Base-by-base conservation (phyloP, 2,113 vertebrate genomes). In the Callipepla squamata region DNA sequence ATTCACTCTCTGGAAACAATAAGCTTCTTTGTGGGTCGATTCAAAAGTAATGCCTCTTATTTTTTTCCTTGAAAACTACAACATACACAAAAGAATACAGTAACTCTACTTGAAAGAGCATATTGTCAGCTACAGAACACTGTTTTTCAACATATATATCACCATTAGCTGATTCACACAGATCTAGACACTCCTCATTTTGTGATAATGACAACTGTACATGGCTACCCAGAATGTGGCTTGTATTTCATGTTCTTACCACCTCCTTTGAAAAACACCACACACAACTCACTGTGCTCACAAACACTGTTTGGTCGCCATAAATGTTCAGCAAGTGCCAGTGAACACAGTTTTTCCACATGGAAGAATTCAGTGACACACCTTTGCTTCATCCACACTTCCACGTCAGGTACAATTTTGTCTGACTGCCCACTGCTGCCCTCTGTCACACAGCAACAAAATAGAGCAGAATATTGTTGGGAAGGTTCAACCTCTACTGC, bases 1-100 rank as follows among this genome's bases (percentile, higher is more conserved):
- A 42, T 48, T 92, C 58, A 73, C 48, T 75, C 72, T 81, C 84
- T 82, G 89, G 92, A 89, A 76, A 87, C 67, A 53, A 53, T 25
- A 28, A 53, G 16, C 25, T 53, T 53, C 14, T 28, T 28, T 53
- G 26, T 28, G 51, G 25, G 51, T 53, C 14, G 14, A 16, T 15
- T 53, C 26, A 28, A 53, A 53, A 28, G 26, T 53, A 28, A 53
- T 8, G 51, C 51, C 26, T 53, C 25, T 14, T 28, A 51, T 51
- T 53, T 53, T 51, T 53, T 15, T 25, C 14, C 51, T 16, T 16
- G 26, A 14, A 53, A 53, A 53, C 23, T 53, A 16, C 14, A 28
- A 16, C 26, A 53, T 53, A 53, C 16, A 28, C 14, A 53, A 28
- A 28, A 53, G 26, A 53, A 14, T 53, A 53, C 51, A 53, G 8